Base-by-base conservation (phyloP, 2,888 invertebrate genomes). In the Hirtodrosophila duncani region DNA sequence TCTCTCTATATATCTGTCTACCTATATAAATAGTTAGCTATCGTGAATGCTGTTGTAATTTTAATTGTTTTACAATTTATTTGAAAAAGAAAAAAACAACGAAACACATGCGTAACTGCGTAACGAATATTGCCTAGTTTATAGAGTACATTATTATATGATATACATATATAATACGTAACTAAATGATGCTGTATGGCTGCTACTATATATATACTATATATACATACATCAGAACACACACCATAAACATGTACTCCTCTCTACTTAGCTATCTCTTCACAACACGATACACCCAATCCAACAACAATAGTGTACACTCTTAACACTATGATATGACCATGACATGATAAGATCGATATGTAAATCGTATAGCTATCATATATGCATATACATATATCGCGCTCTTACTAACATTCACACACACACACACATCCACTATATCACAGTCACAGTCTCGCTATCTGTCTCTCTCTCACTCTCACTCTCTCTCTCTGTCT, bases 41-140 rank as follows among this genome's bases (percentile, higher is more conserved):
- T 60, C 61, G 77, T 75, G 71, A 71, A 77, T 72, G 77, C 72
- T 72, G 72, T 72, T 72, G 72, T 67, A 59, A 70, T 57, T 70
- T 62, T 42, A 63, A 62, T 65, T 58, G 62, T 55, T 60, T 45
- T 59, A 39, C 55, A 51, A 51, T 16, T n/a, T 16, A 11, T 14
- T 14, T n/a, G 14, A 14, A 29, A n/a, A 30, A 8, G 9, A 30
- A 30, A 16, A 30, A 13, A 20, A 6, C 4, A 20, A 20, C 4
- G 4, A 20, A 6, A 20, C 7, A 20, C 4, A 30, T 30, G 53
- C n/a, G n/a, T n/a, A n/a, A n/a, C n/a, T 58, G 74, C 61, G 51
- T 67, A 75, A 74, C 70, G 78, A 75, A 70, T 74, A 74, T 74
- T 77, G 70, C 66, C 63, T 71, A 71, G 71, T 56, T 58, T 67